phyloP scores from a whole-genome alignment of 2,888 invertebrate genomes.

The Drosophila mercatorum region DNA sequence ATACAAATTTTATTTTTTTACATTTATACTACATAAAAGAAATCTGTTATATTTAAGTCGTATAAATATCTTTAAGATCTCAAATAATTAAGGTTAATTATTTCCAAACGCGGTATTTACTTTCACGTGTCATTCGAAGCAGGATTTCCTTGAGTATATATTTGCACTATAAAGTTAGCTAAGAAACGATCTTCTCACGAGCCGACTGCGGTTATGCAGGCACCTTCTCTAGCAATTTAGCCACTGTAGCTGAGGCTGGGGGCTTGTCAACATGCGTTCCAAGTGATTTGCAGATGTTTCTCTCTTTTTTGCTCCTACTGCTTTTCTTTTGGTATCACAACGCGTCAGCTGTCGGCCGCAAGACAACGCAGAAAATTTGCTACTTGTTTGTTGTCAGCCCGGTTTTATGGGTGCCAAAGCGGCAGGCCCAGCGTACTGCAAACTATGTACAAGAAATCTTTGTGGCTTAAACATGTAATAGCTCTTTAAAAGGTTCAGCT shows the following conservation, averaged over 20 bases:
- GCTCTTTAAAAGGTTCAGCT: constrained; percentile 77
- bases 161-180: background rate
- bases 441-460: constrained; percentile 39
- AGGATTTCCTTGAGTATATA: constrained; percentile 3
- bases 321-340: constrained; percentile 19
- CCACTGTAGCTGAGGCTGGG: constrained; percentile 10
- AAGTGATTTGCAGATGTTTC: constrained; percentile 50
- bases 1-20: too few relatives aligned
- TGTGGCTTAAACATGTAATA: constrained; percentile 66
- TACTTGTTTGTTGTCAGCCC: constrained; percentile 53
- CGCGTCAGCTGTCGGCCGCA: constrained; percentile 30
- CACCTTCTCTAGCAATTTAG: constrained; percentile 26
- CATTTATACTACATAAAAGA: too few relatives aligned
- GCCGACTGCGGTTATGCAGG: constrained; percentile 12
- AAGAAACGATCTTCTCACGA: constrained; percentile 25
- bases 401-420: constrained; percentile 30
- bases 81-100: background rate
- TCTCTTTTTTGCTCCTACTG: background rate
- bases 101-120: background rate
- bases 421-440: constrained; percentile 35
- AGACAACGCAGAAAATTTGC: constrained; percentile 53
- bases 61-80: too few relatives aligned
- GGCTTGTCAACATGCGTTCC: constrained; percentile 54
- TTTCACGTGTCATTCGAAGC: constrained; percentile 4
- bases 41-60: too few relatives aligned